A percentile compares a stretch with the other conserved stretches of the same genome.
phyloP scores from a whole-genome alignment of 2,888 invertebrate species.

The Elgonia sp. region DNA sequence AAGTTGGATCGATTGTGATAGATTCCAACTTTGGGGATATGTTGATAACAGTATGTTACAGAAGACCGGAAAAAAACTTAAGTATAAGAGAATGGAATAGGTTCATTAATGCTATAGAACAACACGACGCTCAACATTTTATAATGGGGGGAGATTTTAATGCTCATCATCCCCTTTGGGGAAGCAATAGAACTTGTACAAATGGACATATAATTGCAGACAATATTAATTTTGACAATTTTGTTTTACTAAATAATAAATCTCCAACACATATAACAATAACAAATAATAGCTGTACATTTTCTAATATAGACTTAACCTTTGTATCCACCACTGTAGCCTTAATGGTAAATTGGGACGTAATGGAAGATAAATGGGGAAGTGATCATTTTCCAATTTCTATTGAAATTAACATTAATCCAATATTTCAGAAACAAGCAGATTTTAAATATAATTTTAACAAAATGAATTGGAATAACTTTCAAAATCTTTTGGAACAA shows the following conservation, averaged over 20 bases:
- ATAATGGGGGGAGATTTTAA: conserved; percentile 46
- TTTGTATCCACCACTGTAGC: neutral
- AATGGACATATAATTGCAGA: conserved; percentile 37
- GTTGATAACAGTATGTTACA: conserved; percentile 23
- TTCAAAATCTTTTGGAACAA: neutral
- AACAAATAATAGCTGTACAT: neutral
- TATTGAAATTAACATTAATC: neutral
- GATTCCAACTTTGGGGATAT: conserved; percentile 5
- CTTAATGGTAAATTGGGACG: too few species aligned
- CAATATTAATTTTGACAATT: conserved; percentile 21
- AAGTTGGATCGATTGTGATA: conserved; percentile 21
- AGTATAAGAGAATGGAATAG: conserved; percentile 6
- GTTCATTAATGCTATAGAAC: neutral
- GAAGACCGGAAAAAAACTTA: conserved; percentile 26
- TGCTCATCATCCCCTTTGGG: conserved; percentile 52
- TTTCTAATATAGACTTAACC: neutral
- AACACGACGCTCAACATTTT: neutral
- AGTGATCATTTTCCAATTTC: neutral
- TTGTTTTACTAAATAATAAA: conserved; percentile 15
- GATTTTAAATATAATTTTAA: neutral
- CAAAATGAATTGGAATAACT: neutral
- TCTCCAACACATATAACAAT: neutral
- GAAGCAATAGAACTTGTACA: conserved; percentile 1
- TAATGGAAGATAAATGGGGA: neutral
- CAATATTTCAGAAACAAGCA: neutral